phyloP scores from a whole-genome alignment of 2,113 vertebrate genomes.

The Ictalurus furcatus region DNA sequence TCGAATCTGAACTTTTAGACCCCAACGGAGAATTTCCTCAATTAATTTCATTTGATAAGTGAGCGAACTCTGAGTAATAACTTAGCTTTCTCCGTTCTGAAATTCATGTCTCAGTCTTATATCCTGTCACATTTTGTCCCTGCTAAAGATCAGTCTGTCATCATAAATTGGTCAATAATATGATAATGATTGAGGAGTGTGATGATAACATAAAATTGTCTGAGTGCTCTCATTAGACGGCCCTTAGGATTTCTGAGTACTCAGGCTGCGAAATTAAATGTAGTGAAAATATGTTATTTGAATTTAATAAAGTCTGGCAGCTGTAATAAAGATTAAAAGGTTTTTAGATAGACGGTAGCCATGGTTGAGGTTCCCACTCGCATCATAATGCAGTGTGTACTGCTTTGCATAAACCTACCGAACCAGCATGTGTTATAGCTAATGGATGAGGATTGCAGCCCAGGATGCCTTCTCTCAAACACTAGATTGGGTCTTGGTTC shows the following conservation, averaged over 20 bases:
- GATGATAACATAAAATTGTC: conserved; percentile 3
- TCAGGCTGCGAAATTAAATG: not conserved
- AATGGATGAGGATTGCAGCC: not conserved
- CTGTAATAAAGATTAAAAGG: not conserved
- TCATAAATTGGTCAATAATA: not conserved
- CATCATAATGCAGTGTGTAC: not conserved
- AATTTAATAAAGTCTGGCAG: conserved; percentile 16
- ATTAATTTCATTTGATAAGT: conserved; percentile 31
- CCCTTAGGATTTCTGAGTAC: not conserved
- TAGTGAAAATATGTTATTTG: conserved; percentile 7
- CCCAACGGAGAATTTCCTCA: conserved; percentile 19
- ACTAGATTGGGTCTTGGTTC: not conserved
- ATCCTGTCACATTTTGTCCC: not conserved
- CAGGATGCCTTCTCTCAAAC: not conserved
- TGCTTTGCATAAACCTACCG: not conserved
- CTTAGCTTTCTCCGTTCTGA: not conserved
- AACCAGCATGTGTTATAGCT: not conserved
- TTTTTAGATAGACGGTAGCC: not conserved
- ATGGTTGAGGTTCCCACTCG: not conserved
- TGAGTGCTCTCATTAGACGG: not conserved
- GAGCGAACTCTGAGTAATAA: not conserved
- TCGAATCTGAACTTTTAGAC: conserved; percentile 25
- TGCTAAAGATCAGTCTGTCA: not conserved
- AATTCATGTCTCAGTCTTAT: not conserved
- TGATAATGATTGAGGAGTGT: not conserved